These are phyloP conservation scores for Phyllotreta cruciferae DNA, from an alignment of 2,888 invertebrate species.

Conservation along the genomic window DNA sequence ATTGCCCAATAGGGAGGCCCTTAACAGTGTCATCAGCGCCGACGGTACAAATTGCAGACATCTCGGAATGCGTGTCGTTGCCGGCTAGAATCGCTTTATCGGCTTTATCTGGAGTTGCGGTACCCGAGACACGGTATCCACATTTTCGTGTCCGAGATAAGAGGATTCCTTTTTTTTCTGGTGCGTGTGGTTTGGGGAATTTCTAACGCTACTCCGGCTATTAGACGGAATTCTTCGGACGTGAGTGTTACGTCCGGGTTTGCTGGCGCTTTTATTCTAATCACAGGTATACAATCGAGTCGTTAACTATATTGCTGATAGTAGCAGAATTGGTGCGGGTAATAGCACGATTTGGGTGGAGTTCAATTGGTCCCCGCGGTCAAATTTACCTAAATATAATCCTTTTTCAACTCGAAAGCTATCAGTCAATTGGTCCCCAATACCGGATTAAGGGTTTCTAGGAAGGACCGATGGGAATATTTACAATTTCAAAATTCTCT, in stretches of 20 bases:
- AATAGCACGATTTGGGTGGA: too few relatives aligned
- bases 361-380: too few relatives aligned
- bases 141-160: slow-evolving; percentile 44
- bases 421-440: too few relatives aligned
- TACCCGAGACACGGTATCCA: slow-evolving; percentile 45
- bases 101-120: slow-evolving; percentile 45
- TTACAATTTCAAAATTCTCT: too few relatives aligned
- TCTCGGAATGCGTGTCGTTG: slow-evolving; percentile 47
- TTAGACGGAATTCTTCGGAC: slow-evolving; percentile 19
- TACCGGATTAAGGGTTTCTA: too few relatives aligned
- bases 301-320: too few relatives aligned
- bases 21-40: slow-evolving; percentile 42
- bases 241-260: slow-evolving; percentile 23
- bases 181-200: slow-evolving; percentile 21
- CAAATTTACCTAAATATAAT: too few relatives aligned
- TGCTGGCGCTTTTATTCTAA: too few relatives aligned
- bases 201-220: slow-evolving; percentile 20
- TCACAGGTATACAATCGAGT: too few relatives aligned
- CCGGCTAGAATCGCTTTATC: slow-evolving; percentile 45
- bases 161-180: slow-evolving; percentile 25
- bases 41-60: slow-evolving; percentile 51
- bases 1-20: slow-evolving; percentile 43
- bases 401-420: too few relatives aligned
- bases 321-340: too few relatives aligned
- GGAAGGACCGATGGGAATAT: too few relatives aligned